Percentiles rank a stretch among this genome's conserved stretches.
Evolutionary conservation across 2,888 invertebrate species (phyloP).

Genomic region (Teleogryllus oceanicus): DNA sequence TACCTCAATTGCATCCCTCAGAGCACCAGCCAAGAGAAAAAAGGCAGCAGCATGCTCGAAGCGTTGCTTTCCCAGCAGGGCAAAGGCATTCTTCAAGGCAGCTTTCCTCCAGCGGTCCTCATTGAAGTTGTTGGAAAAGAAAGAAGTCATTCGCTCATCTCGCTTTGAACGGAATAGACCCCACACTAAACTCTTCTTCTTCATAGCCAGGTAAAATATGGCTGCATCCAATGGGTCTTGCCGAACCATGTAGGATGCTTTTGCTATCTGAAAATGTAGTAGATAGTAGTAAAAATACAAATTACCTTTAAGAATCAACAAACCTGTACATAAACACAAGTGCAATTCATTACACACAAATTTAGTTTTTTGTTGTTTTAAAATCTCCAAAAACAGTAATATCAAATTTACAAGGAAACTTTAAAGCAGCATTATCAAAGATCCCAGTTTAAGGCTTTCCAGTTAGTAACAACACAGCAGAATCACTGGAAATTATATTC

Average conservation of each 20-base stretch:
- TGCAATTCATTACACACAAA: neutral
- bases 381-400: too few relatives aligned
- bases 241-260: slow-evolving; percentile 84
- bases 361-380: too few relatives aligned
- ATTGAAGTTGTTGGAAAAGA: slow-evolving; percentile 91
- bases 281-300: neutral
- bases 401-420: neutral
- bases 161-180: slow-evolving; percentile 85
- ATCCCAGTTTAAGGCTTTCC: too few relatives aligned
- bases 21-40: slow-evolving; percentile 89
- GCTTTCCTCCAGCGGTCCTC: slow-evolving; percentile 96
- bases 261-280: slow-evolving; percentile 62
- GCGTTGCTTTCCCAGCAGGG: slow-evolving; percentile 88
- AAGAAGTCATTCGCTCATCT: slow-evolving; percentile 87
- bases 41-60: slow-evolving; percentile 99
- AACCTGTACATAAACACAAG: too few relatives aligned
- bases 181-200: slow-evolving; percentile 94
- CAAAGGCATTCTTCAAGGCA: slow-evolving; percentile 96
- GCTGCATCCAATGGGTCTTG: slow-evolving; percentile 98
- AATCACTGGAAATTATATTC: too few relatives aligned
- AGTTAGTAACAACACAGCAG: too few relatives aligned
- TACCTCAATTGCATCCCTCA: slow-evolving; percentile 94
- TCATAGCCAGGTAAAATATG: slow-evolving; percentile 95
- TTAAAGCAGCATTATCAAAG: neutral
- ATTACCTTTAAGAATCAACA: neutral